These are phyloP conservation scores for Cossypha dichroa DNA, from an alignment of 2,797 vertebrate genomes.

Conservation along the genomic window DNA sequence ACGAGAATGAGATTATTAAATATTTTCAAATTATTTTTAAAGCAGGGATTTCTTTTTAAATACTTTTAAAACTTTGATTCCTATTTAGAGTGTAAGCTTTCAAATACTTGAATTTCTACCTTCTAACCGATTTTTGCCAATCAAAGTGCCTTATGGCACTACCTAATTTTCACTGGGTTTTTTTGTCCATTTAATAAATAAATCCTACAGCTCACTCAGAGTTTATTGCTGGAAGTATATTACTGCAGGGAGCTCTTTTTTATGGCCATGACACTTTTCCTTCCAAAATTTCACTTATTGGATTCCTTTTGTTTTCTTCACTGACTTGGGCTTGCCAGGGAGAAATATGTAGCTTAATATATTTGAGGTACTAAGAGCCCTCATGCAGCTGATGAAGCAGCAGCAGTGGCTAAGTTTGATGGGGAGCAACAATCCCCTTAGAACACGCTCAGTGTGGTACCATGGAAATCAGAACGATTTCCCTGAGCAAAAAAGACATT, in stretches of 20 bases:
- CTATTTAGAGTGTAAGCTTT: neutral
- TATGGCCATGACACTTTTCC: neutral
- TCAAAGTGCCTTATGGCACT: neutral
- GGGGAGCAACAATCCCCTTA: neutral
- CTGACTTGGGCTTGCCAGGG: constrained; percentile 13
- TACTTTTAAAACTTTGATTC: neutral
- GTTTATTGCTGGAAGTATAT: neutral
- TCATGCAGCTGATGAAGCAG: neutral
- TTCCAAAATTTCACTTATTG: constrained; percentile 31
- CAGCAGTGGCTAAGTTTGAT: neutral
- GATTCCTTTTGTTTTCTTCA: constrained; percentile 40
- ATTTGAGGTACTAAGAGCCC: neutral
- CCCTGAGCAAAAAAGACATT: fast-evolving
- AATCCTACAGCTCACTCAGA: neutral
- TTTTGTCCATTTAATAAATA: constrained; percentile 16
- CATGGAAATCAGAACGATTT: neutral
- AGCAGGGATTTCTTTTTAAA: neutral
- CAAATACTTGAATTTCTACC: neutral
- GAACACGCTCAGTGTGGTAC: neutral
- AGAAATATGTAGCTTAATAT: constrained; percentile 56
- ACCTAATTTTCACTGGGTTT: neutral
- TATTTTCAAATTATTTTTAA: neutral
- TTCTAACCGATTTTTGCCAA: neutral
- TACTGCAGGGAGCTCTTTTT: constrained; percentile 26
- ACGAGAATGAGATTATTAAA: neutral